phyloP scores from a whole-genome alignment of 2,113 vertebrate species.

The Riparia riparia region DNA sequence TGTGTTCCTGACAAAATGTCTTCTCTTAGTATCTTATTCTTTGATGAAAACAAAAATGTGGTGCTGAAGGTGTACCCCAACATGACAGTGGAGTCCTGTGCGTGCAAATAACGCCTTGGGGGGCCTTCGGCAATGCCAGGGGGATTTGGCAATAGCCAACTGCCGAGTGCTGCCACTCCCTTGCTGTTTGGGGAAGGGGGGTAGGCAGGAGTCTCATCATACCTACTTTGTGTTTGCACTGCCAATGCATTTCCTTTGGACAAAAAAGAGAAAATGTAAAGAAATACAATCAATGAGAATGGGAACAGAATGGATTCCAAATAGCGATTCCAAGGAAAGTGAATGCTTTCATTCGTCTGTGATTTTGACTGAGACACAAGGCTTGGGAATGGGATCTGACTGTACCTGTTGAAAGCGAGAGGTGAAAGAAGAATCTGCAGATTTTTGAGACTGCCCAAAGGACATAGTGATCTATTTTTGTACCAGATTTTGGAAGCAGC shows the following conservation, averaged over 20 bases:
- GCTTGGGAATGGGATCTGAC: not conserved
- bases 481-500: conserved; percentile 29
- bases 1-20: conserved; percentile 97
- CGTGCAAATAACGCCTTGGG: conserved; percentile 84
- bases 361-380: not conserved
- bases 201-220: not conserved
- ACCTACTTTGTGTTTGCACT: conserved; percentile 61
- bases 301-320: not conserved
- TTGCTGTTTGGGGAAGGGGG: not conserved
- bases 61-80: conserved; percentile 97
- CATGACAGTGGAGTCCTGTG: conserved; percentile 97
- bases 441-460: conserved; percentile 15
- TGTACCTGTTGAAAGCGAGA: not conserved
- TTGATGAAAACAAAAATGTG: conserved; percentile 95
- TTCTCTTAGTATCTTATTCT: conserved; percentile 94
- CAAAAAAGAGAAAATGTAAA: not conserved
- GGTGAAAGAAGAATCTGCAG: not conserved
- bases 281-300: not conserved
- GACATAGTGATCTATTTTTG: conserved; percentile 52
- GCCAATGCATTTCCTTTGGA: conserved; percentile 60
- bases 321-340: not conserved
- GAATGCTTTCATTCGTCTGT: not conserved
- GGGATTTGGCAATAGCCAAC: not conserved
- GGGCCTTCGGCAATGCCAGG: not conserved
- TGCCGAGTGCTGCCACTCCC: not conserved